Base-by-base conservation (phyloP, 2,797 vertebrate species). In the Paedocypris micromegethes region DNA sequence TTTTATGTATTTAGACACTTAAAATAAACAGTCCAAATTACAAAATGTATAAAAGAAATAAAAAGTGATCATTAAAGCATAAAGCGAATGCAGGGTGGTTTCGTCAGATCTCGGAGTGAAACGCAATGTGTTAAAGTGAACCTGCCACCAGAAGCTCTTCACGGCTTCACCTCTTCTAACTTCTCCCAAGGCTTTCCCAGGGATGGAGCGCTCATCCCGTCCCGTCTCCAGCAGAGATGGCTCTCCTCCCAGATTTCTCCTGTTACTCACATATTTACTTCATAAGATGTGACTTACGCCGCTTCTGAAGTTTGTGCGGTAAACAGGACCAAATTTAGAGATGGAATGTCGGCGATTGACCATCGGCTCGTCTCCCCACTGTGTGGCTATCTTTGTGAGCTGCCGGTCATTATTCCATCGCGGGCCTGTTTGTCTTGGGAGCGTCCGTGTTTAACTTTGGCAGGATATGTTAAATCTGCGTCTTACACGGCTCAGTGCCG, bases 361-460 rank as follows among this genome's bases (percentile, higher is more conserved):
- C 9, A 7, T 39, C 42, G 42, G 39, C 42, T 58, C 70, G 57
- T 38, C 9, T 49, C 45, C 5, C 48, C 53, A 58, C 23, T 54
- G 42, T 5, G 23, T 44, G 38, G 38, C 57, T 76, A 70, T 76
- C 53, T 70, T 62, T 65, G 71, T 70, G 62, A 70, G 48, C 39
- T 63, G 70, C 54, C 71, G 49, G 58, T 70, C 72, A 64, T 37
- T 54, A 49, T 54, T 55, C 47, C 51, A 42, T 64, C 38, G 9
- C 64, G 37, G 53, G 59, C 53, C 8, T 75, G 64, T 77, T 66
- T 76, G 58, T 74, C 67, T 70, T 70, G 52, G 60, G 44, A 37
- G 61, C 3, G 50, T 55, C 56, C 52, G 54, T 66, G 44, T 49
- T 49, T 44, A 38, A 9, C 39, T 47, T 51, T 65, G 51, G 56